A percentile compares a stretch with the other conserved stretches of the same genome.
These are phyloP conservation scores for Elaphurus davidianus DNA, from an alignment of 2,113 vertebrate species.

Conservation along the genomic window DNA sequence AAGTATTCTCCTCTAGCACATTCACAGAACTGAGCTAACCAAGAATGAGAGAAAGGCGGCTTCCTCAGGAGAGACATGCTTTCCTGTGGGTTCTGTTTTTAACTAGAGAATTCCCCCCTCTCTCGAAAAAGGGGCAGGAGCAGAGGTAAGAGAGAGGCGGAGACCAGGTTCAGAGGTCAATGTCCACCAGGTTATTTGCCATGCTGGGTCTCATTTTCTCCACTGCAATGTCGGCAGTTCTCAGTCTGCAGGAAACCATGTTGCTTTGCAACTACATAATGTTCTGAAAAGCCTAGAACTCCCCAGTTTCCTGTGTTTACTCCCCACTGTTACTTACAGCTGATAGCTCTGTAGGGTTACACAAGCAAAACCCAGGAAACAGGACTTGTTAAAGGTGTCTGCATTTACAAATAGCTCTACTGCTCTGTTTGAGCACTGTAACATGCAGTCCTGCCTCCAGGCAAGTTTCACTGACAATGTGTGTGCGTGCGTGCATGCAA, in stretches of 20 bases:
- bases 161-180: neutral
- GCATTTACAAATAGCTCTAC: conserved; percentile 60
- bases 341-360: conserved; percentile 49
- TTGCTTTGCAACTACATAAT: neutral
- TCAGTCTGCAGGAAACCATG: neutral
- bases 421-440: conserved; percentile 56
- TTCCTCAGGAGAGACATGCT: neutral
- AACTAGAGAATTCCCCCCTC: neutral
- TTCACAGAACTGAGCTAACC: neutral
- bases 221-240: neutral
- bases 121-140: neutral
- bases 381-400: conserved; percentile 52
- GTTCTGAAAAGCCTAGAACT: neutral
- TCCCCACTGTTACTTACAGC: conserved; percentile 26
- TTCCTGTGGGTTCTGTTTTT: neutral
- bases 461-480: neutral
- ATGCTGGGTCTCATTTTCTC: neutral
- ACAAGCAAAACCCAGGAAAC: conserved; percentile 54
- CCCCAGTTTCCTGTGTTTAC: conserved; percentile 1
- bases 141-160: neutral
- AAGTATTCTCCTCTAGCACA: neutral
- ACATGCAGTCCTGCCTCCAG: neutral
- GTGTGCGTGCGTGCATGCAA: neutral
- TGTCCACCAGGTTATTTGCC: neutral
- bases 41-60: neutral